Evolutionary conservation across 2,888 invertebrate species (phyloP).

Genomic region (Heterodera filipjevi): DNA sequence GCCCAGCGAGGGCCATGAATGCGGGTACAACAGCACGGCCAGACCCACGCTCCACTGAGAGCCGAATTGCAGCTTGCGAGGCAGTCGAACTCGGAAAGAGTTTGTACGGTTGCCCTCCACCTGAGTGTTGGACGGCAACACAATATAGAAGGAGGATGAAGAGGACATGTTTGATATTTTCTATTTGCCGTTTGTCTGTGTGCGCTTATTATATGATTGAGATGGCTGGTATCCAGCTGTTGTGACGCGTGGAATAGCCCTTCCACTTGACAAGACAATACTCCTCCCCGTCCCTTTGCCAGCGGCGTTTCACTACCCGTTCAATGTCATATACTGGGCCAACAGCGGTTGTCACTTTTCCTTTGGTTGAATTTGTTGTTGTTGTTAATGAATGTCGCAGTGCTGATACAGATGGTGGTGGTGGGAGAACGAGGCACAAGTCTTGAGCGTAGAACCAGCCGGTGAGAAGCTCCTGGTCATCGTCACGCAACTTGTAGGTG

Average conservation of each 20-base stretch:
- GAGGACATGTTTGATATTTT: background rate
- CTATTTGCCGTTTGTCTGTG: background rate
- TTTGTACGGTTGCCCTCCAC: slow-evolving; percentile 30
- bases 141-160: slow-evolving; percentile 21
- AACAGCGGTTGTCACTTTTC: background rate
- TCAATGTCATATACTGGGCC: slow-evolving; percentile 22
- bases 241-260: background rate
- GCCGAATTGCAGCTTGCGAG: slow-evolving; percentile 18
- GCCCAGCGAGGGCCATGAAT: slow-evolving; percentile 27
- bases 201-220: slow-evolving; percentile 4
- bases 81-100: slow-evolving; percentile 26
- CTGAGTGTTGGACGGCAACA: slow-evolving; percentile 22
- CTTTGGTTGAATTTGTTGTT: background rate
- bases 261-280: slow-evolving; percentile 26
- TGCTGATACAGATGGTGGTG: no score
- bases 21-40: slow-evolving; percentile 28
- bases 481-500: slow-evolving; percentile 18
- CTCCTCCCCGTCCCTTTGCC: background rate
- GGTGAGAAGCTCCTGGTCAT: slow-evolving; percentile 1
- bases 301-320: slow-evolving; percentile 18
- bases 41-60: slow-evolving; percentile 30
- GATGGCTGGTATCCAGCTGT: slow-evolving; percentile 21
- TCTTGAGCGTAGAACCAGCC: slow-evolving; percentile 31
- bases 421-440: slow-evolving; percentile 12
- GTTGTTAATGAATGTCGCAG: background rate